Conservation (phyloP, 92 coral and sea anemone species). For the Pocillopora meandrina region DNA sequence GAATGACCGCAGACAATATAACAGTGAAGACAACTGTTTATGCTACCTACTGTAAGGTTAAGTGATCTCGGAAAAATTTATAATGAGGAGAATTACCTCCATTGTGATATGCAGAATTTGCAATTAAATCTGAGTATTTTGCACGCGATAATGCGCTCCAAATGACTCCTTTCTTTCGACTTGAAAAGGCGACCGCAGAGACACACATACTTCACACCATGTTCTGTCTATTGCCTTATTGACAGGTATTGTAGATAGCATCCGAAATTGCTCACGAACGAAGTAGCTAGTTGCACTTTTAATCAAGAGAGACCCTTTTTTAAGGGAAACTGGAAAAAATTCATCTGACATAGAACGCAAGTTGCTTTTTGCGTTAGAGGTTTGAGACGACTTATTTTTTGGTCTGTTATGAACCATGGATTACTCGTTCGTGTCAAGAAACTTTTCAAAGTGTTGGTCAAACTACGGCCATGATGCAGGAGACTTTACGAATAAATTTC, state of each 20-base stretch:
- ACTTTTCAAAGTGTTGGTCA: not conserved
- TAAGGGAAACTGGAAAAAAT: too few relatives aligned
- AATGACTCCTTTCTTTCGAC: slow-evolving; percentile 3
- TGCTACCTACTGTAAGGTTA: not conserved
- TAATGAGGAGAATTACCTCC: not conserved
- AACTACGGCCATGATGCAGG: not conserved
- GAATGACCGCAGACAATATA: not conserved
- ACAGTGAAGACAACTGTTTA: not conserved
- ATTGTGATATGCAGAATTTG: not conserved
- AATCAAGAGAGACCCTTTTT: not conserved
- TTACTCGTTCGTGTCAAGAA: not conserved
- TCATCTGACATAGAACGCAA: too few relatives aligned
- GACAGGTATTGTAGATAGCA: slow-evolving; percentile 30
- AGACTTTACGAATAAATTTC: too few relatives aligned
- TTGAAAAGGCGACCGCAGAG: slow-evolving; percentile 7
- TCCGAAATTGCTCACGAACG: slow-evolving; percentile 29
- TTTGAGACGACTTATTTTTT: not conserved
- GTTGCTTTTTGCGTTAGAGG: not conserved
- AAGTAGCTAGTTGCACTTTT: not conserved
- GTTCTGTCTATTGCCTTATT: slow-evolving; percentile 42
- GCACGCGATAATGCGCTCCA: slow-evolving; percentile 7
- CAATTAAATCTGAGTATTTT: not conserved
- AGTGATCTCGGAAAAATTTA: not conserved
- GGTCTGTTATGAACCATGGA: not conserved
- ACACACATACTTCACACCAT: slow-evolving; percentile 32